phyloP scores from a whole-genome alignment of 2,888 invertebrate genomes.

The Athalia cordata region DNA sequence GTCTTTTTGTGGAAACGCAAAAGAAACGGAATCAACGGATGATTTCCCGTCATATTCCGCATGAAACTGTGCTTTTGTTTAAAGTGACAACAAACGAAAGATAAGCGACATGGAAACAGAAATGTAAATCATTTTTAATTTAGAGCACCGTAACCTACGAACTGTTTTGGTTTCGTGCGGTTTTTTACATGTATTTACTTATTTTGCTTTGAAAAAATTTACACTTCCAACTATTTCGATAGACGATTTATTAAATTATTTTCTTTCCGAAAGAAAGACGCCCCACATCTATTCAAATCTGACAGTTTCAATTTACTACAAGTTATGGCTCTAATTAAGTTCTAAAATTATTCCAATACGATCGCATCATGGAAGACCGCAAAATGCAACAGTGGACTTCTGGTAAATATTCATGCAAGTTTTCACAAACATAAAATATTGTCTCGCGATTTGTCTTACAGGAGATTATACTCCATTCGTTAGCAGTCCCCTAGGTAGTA shows the following conservation, averaged over 20 bases:
- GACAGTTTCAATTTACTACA: not conserved
- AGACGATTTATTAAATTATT: not conserved
- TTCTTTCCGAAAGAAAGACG: not conserved
- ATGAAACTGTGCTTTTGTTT: not conserved
- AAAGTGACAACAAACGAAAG: conserved; percentile 28
- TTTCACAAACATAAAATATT: not conserved
- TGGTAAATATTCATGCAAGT: conserved; percentile 25
- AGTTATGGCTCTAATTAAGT: not conserved
- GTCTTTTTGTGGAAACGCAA: no score
- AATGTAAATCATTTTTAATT: conserved; percentile 38
- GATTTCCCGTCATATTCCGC: no score
- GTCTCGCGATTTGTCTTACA: not conserved
- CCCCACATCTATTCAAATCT: not conserved
- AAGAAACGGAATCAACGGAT: no score
- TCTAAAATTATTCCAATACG: conserved; percentile 33
- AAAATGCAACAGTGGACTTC: conserved; percentile 43
- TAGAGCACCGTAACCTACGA: conserved; percentile 49
- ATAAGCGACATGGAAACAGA: conserved; percentile 45
- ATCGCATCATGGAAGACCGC: conserved; percentile 49
- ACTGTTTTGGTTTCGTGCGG: conserved; percentile 48
- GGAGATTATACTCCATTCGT: conserved; percentile 31
- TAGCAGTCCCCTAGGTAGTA: not conserved
- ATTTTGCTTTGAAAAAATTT: conserved; percentile 43
- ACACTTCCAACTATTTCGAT: not conserved
- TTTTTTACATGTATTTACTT: conserved; percentile 46